These are phyloP conservation scores for Macrosteles quadrilineatus DNA, from an alignment of 1,140 invertebrate genomes.

Conservation along the genomic window DNA sequence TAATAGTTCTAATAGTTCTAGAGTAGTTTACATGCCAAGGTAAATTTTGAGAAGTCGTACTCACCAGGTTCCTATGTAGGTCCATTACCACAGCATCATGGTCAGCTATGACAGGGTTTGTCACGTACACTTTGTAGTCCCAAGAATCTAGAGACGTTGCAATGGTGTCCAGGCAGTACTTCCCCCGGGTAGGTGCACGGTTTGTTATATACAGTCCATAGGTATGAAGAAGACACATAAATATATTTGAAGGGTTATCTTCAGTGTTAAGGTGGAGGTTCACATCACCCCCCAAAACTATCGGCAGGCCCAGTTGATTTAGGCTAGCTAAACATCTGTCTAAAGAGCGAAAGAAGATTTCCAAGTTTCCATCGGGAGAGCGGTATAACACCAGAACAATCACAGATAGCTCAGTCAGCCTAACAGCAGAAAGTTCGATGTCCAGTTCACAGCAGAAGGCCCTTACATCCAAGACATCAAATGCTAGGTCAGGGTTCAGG, in stretches of 20 bases:
- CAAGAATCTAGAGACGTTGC: background rate
- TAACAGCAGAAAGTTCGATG: background rate
- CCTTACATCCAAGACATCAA: background rate
- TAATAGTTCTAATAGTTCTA: background rate
- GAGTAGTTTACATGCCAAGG: too few species aligned
- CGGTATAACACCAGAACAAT: background rate
- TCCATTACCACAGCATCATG: background rate
- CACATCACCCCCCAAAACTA: background rate
- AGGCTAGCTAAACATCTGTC: background rate
- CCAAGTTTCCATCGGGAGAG: background rate
- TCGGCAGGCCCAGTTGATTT: background rate
- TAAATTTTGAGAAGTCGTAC: too few species aligned
- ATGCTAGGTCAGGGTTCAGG: background rate
- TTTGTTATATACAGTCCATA: background rate
- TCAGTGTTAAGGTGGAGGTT: background rate
- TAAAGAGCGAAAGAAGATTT: background rate
- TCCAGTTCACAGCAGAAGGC: background rate
- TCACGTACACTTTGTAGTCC: background rate
- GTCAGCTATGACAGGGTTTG: background rate
- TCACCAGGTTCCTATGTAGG: background rate
- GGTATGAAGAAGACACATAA: background rate
- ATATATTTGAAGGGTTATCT: background rate
- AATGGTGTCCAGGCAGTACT: background rate
- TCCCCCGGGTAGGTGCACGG: background rate
- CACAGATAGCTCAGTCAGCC: background rate